Percentiles rank a stretch among this genome's conserved stretches.
These are phyloP conservation scores for Fregetta grallaria DNA, from an alignment of 2,113 vertebrate genomes.

Conservation along the genomic window DNA sequence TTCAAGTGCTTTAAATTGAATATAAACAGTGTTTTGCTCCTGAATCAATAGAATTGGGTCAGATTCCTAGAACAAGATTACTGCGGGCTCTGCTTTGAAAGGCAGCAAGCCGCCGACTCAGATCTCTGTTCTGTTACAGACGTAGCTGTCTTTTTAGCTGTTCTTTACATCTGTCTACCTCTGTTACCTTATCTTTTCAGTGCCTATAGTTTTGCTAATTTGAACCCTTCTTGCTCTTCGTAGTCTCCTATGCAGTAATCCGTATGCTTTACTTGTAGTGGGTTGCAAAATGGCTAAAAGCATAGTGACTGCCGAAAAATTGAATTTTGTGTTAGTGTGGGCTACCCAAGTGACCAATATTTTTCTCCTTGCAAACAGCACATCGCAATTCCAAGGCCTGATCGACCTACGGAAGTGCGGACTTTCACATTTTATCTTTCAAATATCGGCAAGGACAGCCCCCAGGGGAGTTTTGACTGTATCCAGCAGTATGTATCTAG, in stretches of 20 bases:
- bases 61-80: neutral
- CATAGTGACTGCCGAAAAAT: accelerated
- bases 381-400: conserved; percentile 88
- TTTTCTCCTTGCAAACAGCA: conserved; percentile 75
- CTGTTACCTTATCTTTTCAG: neutral
- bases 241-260: neutral
- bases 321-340: neutral
- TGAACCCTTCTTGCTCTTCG: accelerated
- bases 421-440: conserved; percentile 94
- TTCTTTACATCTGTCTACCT: neutral
- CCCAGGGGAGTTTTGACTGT: conserved; percentile 96
- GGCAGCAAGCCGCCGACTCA: neutral
- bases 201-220: accelerated
- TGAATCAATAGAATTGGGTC: neutral
- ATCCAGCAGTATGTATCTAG: conserved; percentile 95
- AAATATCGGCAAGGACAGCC: conserved; percentile 93
- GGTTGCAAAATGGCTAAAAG: neutral
- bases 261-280: accelerated
- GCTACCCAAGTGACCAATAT: neutral
- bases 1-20: neutral
- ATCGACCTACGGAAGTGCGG: conserved; percentile 78
- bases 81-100: neutral
- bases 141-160: neutral
- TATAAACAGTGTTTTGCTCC: neutral
- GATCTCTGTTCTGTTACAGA: neutral